Evolutionary conservation across 2,113 vertebrate genomes (phyloP), one percentile per base, ranked within the genome.

Genomic region (Telmatochromis sp.): DNA sequence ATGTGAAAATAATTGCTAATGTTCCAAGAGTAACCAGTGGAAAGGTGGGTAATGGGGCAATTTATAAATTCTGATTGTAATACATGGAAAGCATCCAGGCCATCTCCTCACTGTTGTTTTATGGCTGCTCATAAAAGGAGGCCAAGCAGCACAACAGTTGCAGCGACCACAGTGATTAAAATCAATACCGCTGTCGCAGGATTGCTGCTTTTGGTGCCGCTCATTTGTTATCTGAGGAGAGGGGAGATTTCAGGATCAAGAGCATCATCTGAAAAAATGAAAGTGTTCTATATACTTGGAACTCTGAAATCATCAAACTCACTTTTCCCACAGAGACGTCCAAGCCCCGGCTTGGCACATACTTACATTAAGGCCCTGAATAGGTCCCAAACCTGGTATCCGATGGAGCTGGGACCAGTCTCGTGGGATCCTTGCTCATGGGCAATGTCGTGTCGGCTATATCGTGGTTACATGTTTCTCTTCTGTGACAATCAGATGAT

Each of bases 1-100:
- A 90, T 94, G 94, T 95, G 95, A 96, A 96, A 96, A 96, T 97
- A 97, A 97, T 97, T 96, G 96, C 96, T 97, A 97, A 96, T 96
- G 96, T 96, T 96, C 93, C 86, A 90, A 95, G 95, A 96, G 96
- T 96, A 96, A 96, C 96, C 95, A 96, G 93, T 97, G 95, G 96
- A 96, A 97, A 96, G 95, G 94, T 92, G 95, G 95, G 95, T 97
- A 97, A 97, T 97, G 95, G 96, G 95, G 95, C 96, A 95, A 96
- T 97, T 96, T 96, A 96, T 96, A 96, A 95, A 96, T 95, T 95
- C 94, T 95, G 96, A 96, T 96, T 95, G 96, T 94, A 95, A 95
- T 96, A 95, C 95, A 96, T 95, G 96, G 96, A 96, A 96, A 94
- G 95, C 92, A 94, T 96, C 96, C 97, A 96, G 95, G 94, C 93